Base-by-base conservation (phyloP, 2,797 vertebrate genomes). In the Adelosebastes latens region DNA sequence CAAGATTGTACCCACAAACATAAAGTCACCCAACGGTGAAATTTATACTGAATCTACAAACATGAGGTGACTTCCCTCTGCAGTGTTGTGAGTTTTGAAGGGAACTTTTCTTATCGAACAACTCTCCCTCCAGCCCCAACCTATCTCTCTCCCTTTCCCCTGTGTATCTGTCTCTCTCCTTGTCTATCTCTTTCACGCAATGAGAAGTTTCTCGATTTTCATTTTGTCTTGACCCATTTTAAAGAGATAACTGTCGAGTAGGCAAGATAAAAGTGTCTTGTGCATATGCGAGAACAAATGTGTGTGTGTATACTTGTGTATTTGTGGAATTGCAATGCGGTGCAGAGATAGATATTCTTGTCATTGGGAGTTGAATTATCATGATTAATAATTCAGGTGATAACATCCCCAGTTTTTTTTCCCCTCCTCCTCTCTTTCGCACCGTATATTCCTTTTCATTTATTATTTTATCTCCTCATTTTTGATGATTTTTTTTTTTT, bases 311-410 rank as follows among this genome's bases (percentile, higher is more conserved):
- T 76, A 60, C 14, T 52, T 72, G 70, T 78, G 69, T 83, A 29
- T 81, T 72, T 79, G 71, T 84, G 65, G 46, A 52, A 56, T 46
- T 32, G 66, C 72, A 56, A 46, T 27, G 71, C 13, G 11, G 55
- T 22, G 42, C 46, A 72, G 80, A 84, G 80, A 88, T 60, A 61
- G 70, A 89, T 90, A 88, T 87, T 91, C 71, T 87, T 88, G 80
- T 92, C 92, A 88, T 74, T 77, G 76, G 82, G 69, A 87, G 78
- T 83, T 82, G 84, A 90, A 92, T 92, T 92, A 89, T 91, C 80
- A 89, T 86, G 82, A 93, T 94, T 91, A 94, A 95, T 94, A 93
- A 94, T 94, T 93, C 84, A 94, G 87, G 81, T 81, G 79, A 83
- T 85, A 88, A 82, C 73, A 85, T 84, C 56, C 68, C 20, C 63